Conservation (phyloP, 2,113 vertebrate species). For the Gymnarchus niloticus region DNA sequence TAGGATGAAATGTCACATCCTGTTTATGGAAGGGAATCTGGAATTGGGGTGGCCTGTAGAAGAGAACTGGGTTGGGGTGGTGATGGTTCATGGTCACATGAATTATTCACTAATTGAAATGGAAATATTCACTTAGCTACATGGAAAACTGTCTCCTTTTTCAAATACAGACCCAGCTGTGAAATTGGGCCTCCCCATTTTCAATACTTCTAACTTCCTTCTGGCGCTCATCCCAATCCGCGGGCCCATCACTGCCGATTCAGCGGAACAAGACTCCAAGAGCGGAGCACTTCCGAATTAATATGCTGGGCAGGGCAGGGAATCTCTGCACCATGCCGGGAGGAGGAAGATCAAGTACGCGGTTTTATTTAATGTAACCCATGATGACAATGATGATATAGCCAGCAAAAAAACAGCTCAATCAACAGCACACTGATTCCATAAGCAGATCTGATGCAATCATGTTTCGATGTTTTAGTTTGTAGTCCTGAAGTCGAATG, state of each 20-base stretch:
- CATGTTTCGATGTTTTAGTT: not conserved
- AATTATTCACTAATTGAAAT: constrained; percentile 48
- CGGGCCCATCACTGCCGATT: constrained; percentile 37
- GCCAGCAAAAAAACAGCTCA: not conserved
- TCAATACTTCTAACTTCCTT: constrained; percentile 5
- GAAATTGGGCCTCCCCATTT: constrained; percentile 24
- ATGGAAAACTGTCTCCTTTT: constrained; percentile 9
- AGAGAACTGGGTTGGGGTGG: not conserved
- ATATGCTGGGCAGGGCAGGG: constrained; percentile 11
- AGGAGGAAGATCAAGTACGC: not conserved
- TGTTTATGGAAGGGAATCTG: constrained; percentile 42
- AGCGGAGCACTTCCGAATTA: not conserved
- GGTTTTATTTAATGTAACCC: not conserved
- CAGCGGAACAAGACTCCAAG: constrained; percentile 32
- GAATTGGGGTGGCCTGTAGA: constrained; percentile 35
- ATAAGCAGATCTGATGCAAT: not conserved
- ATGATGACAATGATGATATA: not conserved
- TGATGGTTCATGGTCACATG: constrained; percentile 33
- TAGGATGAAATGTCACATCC: constrained; percentile 59
- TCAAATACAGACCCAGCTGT: constrained; percentile 25
- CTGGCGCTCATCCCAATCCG: constrained; percentile 34
- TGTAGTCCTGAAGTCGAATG: not conserved
- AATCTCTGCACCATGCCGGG: constrained; percentile 21
- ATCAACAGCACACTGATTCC: not conserved
- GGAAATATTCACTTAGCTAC: constrained; percentile 35